Percentiles rank a stretch among this genome's conserved stretches.
These are phyloP conservation scores for Cephonodes hylas DNA, from an alignment of 2,888 invertebrate species.

Conservation along the genomic window DNA sequence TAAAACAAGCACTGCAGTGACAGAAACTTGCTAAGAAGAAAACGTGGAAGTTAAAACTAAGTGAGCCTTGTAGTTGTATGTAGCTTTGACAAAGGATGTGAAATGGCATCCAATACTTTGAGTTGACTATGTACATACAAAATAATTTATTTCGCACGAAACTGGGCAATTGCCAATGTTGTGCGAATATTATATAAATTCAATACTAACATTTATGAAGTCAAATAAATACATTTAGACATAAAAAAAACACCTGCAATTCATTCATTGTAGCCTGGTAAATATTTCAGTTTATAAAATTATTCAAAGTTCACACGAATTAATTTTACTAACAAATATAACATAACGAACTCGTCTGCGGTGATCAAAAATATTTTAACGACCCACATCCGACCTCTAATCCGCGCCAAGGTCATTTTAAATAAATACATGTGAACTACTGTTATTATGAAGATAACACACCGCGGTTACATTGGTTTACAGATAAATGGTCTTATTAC, in stretches of 20 bases:
- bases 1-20: not conserved
- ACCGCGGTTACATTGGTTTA: not conserved
- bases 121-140: too few relatives aligned
- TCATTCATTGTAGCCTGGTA: not conserved
- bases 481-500: slow-evolving; percentile 54
- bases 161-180: too few relatives aligned
- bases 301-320: not conserved
- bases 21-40: not conserved
- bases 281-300: not conserved
- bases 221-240: too few relatives aligned
- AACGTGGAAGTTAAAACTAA: not conserved
- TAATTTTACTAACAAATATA: not conserved
- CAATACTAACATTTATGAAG: too few relatives aligned
- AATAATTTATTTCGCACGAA: too few relatives aligned
- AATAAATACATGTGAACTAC: slow-evolving; percentile 46
- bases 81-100: too few relatives aligned
- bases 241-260: too few relatives aligned
- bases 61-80: not conserved
- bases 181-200: too few relatives aligned
- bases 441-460: slow-evolving; percentile 23
- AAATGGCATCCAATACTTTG: too few relatives aligned
- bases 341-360: not conserved
- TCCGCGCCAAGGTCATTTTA: slow-evolving; percentile 53
- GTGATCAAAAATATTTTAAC: not conserved
- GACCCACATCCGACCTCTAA: slow-evolving; percentile 51